Evolutionary conservation across 2,113 vertebrate species (phyloP).

Genomic region (Xiphorhynchus elegans): DNA sequence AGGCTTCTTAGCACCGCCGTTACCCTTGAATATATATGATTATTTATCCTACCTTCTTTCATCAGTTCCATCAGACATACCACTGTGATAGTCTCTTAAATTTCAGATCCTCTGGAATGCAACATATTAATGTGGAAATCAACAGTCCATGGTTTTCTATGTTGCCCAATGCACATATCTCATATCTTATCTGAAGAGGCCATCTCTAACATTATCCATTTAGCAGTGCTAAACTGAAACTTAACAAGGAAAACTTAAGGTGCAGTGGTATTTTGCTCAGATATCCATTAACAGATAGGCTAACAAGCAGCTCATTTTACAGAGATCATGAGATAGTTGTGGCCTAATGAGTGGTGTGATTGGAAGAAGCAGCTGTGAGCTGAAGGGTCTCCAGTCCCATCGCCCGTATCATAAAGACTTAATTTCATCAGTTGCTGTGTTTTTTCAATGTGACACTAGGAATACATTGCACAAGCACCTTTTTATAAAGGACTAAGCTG

Average conservation of each 20-base stretch:
- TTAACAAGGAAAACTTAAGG: background rate
- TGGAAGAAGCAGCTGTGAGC: background rate
- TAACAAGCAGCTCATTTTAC: background rate
- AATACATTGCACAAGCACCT: background rate
- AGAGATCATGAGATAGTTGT: background rate
- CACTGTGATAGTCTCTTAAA: background rate
- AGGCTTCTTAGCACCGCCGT: background rate
- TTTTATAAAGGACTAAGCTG: background rate
- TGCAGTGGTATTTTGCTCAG: background rate
- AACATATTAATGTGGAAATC: background rate
- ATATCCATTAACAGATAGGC: background rate
- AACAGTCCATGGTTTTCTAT: background rate
- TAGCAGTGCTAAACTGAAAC: background rate
- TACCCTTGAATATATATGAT: background rate
- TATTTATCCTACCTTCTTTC: background rate
- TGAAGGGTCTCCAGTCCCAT: background rate
- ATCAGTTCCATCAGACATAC: background rate
- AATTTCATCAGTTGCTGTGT: background rate
- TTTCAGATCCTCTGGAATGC: background rate
- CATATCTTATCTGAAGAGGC: background rate
- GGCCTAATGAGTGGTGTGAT: background rate
- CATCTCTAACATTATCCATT: background rate
- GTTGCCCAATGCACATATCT: background rate
- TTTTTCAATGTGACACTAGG: background rate
- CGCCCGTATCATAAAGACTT: fast-evolving